Conservation (phyloP, 2,888 invertebrate species). For the Gastrophysa polygoni region DNA sequence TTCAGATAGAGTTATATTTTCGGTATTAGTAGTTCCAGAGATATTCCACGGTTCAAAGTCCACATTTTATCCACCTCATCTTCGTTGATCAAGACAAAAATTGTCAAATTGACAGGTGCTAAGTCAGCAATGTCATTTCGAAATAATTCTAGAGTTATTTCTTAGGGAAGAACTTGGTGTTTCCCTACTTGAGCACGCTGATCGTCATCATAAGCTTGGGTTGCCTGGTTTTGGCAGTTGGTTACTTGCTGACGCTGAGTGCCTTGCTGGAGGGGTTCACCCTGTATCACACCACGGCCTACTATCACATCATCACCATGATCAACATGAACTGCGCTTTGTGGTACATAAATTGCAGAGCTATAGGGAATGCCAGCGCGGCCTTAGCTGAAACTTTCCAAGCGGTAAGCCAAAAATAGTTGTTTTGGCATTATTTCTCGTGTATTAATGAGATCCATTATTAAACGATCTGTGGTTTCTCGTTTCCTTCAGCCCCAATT, state of each 20-base stretch:
- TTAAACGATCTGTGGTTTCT: too few species aligned
- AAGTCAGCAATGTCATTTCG: too few species aligned
- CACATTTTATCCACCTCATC: too few species aligned
- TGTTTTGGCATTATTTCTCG: too few species aligned
- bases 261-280: conserved; percentile 69
- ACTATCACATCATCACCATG: conserved; percentile 72
- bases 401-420: conserved; percentile 40
- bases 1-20: too few species aligned
- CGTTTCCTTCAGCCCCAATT: too few species aligned
- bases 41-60: too few species aligned
- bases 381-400: conserved; percentile 55
- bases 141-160: conserved; percentile 52
- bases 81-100: too few species aligned
- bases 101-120: too few species aligned
- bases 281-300: conserved; percentile 67
- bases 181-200: conserved; percentile 65
- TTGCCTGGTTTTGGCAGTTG: conserved; percentile 66
- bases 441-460: too few species aligned
- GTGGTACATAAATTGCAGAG: conserved; percentile 74
- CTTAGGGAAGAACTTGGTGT: conserved; percentile 66
- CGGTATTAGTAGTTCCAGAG: too few species aligned
- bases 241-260: conserved; percentile 66
- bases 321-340: conserved; percentile 75
- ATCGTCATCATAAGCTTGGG: conserved; percentile 69
- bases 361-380: conserved; percentile 65